Percentiles rank a stretch among this genome's conserved stretches.
phyloP scores from a whole-genome alignment of 2,888 invertebrate genomes.

The Cryptus viduatorius region DNA sequence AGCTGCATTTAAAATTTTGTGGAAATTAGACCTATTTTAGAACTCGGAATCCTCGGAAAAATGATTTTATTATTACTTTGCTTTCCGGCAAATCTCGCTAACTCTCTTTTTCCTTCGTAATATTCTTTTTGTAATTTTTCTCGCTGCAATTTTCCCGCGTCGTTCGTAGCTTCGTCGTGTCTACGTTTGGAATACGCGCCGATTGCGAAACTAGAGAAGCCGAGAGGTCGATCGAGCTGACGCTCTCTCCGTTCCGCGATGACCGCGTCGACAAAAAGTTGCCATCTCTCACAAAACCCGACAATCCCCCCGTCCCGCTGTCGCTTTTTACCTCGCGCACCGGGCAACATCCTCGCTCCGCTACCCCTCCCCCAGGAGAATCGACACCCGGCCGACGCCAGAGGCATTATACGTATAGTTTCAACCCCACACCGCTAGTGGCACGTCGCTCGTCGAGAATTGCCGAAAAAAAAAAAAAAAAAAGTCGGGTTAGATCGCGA shows the following conservation, averaged over 20 bases:
- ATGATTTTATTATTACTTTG: neutral
- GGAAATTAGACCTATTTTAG: conserved; percentile 53
- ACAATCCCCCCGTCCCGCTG: neutral
- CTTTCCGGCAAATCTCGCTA: neutral
- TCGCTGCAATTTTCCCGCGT: neutral
- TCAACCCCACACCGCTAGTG: conserved; percentile 3
- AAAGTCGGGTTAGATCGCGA: conserved; percentile 53
- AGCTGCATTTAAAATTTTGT: conserved; percentile 22
- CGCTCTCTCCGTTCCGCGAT: conserved; percentile 50
- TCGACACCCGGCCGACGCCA: conserved; percentile 54
- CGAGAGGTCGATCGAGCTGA: conserved; percentile 60
- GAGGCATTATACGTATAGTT: conserved; percentile 23
- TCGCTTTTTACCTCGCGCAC: conserved; percentile 17
- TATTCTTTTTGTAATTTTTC: neutral
- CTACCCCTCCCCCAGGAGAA: conserved; percentile 63
- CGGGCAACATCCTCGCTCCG: conserved; percentile 28
- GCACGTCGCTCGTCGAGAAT: conserved; percentile 45
- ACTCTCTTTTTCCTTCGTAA: neutral
- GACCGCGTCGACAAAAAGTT: conserved; percentile 56
- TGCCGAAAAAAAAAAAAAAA: conserved; percentile 42
- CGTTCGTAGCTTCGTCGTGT: neutral
- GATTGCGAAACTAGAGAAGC: conserved; percentile 37
- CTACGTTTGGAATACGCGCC: conserved; percentile 5
- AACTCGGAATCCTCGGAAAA: conserved; percentile 37
- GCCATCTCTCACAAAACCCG: conserved; percentile 35